Percentiles rank a stretch among this genome's conserved stretches.
phyloP scores from a whole-genome alignment of 2,888 invertebrate genomes.

The Sesia bembeciformis region DNA sequence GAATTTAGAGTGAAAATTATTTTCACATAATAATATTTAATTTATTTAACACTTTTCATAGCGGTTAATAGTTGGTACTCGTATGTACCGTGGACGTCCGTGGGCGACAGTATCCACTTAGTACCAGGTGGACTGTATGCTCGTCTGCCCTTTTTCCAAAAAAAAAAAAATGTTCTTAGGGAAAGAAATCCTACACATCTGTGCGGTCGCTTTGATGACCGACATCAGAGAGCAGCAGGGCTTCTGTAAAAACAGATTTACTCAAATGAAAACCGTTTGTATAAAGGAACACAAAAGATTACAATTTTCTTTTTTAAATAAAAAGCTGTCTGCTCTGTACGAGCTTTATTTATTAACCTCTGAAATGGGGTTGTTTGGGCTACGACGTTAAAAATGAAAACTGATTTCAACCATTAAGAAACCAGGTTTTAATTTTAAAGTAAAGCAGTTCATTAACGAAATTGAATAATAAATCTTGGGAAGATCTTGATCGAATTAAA shows the following conservation, averaged over 20 bases:
- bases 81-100: too few relatives aligned
- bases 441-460: neutral
- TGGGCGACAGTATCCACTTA: too few relatives aligned
- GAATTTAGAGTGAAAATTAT: too few relatives aligned
- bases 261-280: slow-evolving; percentile 13
- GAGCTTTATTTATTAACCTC: too few relatives aligned
- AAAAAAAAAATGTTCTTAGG: too few relatives aligned
- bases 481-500: neutral
- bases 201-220: neutral
- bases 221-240: neutral
- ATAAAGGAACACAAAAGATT: neutral
- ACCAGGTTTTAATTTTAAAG: neutral
- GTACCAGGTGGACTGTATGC: too few relatives aligned
- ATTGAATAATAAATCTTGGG: neutral
- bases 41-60: neutral
- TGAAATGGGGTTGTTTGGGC: too few relatives aligned
- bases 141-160: too few relatives aligned
- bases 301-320: neutral
- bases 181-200: too few relatives aligned
- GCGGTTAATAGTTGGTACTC: too few relatives aligned
- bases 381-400: too few relatives aligned
- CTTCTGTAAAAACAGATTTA: slow-evolving; percentile 7
- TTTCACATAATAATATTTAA: neutral
- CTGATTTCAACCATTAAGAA: too few relatives aligned
- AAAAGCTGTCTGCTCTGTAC: neutral